These are phyloP conservation scores for Pavo muticus DNA, from an alignment of 2,113 vertebrate genomes.

Conservation along the genomic window DNA sequence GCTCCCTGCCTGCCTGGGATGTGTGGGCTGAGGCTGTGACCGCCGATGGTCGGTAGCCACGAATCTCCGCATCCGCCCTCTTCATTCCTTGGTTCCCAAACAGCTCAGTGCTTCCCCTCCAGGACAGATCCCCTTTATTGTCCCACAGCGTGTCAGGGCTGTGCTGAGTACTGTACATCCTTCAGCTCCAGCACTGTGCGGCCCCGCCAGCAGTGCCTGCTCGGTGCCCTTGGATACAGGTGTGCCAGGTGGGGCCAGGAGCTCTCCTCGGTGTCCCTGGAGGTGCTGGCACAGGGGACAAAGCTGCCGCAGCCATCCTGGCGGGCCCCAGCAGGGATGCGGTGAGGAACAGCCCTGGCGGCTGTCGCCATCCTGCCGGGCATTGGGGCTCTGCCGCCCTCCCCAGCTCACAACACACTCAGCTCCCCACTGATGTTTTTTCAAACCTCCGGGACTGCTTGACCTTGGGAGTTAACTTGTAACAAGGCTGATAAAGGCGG, in stretches of 20 bases:
- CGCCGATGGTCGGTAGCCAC: not conserved
- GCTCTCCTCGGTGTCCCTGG: not conserved
- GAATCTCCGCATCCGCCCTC: rapidly evolving
- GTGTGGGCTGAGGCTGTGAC: not conserved
- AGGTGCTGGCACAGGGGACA: not conserved
- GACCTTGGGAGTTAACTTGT: not conserved
- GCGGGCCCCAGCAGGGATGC: not conserved
- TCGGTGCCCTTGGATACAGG: rapidly evolving
- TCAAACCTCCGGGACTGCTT: not conserved
- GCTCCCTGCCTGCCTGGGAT: not conserved
- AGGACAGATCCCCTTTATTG: not conserved
- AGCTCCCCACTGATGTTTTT: not conserved
- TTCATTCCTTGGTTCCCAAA: not conserved
- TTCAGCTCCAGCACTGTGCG: too few species aligned
- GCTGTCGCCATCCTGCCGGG: not conserved
- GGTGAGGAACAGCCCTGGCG: not conserved
- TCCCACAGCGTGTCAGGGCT: rapidly evolving
- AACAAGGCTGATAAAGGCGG: rapidly evolving
- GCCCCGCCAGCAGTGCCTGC: rapidly evolving
- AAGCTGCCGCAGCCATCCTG: not conserved
- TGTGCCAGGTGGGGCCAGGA: not conserved
- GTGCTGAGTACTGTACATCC: rapidly evolving
- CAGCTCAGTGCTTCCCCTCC: not conserved
- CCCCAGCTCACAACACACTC: not conserved
- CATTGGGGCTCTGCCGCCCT: not conserved